Percentiles rank a stretch among this genome's conserved stretches.
These are phyloP conservation scores for Callinectes sapidus DNA, from an alignment of 2,888 invertebrate genomes.

Conservation along the genomic window DNA sequence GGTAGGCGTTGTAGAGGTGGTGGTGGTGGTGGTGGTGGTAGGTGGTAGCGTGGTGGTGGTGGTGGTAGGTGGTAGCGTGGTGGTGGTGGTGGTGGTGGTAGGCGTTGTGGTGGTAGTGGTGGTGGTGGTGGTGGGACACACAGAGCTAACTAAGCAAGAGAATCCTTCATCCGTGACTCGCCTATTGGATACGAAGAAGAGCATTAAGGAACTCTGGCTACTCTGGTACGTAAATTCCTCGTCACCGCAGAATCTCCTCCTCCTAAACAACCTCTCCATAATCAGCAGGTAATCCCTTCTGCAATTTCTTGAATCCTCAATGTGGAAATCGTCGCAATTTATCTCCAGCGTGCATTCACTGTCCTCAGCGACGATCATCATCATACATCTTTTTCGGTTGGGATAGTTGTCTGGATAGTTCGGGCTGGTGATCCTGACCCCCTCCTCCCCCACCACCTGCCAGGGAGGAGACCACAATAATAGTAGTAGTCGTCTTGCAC, in stretches of 20 bases:
- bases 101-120: background rate
- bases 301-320: background rate
- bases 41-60: background rate
- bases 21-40: too few species aligned
- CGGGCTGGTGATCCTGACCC: background rate
- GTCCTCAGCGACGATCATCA: background rate
- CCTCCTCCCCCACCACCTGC: background rate
- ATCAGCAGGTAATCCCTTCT: background rate
- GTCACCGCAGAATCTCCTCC: background rate
- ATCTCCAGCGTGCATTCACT: background rate
- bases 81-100: too few species aligned
- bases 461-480: background rate
- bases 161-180: background rate
- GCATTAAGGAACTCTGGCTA: background rate
- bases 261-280: background rate
- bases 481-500: background rate
- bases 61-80: too few species aligned
- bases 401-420: conserved; percentile 9
- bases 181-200: background rate
- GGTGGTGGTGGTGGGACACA: background rate
- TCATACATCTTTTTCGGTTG: background rate
- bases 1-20: too few species aligned
- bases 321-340: background rate
- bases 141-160: background rate
- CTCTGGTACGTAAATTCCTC: background rate